A percentile compares a stretch with the other conserved stretches of the same genome.
phyloP scores from a whole-genome alignment of 2,888 invertebrate species.

The Drosophila mimica region DNA sequence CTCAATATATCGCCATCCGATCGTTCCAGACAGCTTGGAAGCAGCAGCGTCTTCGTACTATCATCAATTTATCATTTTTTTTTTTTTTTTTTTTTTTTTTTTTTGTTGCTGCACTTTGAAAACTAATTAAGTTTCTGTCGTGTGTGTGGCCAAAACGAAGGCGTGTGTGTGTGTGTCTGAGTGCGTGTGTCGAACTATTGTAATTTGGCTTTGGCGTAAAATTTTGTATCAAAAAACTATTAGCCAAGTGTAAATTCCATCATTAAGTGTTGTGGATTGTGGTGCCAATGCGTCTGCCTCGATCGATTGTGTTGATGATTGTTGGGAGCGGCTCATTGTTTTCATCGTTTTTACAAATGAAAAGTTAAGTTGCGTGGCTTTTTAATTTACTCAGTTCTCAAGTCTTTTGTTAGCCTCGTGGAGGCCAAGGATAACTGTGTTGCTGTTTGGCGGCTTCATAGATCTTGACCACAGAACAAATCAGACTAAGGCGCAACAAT shows the following conservation, averaged over 20 bases:
- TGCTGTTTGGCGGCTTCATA: conserved; percentile 35
- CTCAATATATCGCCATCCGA: conserved; percentile 62
- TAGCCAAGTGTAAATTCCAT: conserved; percentile 71
- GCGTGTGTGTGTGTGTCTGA: conserved; percentile 33
- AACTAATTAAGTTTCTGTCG: conserved; percentile 72
- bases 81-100: conserved; percentile 10
- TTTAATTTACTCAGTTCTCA: conserved; percentile 46
- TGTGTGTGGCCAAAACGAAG: conserved; percentile 63
- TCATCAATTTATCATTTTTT: conserved; percentile 47
- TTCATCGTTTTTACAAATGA: conserved; percentile 53
- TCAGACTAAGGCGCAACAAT: conserved; percentile 6
- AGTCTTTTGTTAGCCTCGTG: conserved; percentile 40
- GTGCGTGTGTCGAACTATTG: conserved; percentile 57
- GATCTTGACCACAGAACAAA: conserved; percentile 42
- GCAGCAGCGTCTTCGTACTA: conserved; percentile 57
- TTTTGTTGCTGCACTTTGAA: conserved; percentile 67
- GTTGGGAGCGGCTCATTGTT: conserved; percentile 47
- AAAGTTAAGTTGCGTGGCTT: conserved; percentile 61
- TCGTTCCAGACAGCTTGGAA: conserved; percentile 76
- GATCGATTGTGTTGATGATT: conserved; percentile 35
- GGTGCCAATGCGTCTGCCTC: conserved; percentile 70
- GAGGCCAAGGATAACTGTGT: conserved; percentile 44
- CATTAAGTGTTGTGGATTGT: conserved; percentile 50
- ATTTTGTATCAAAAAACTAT: conserved; percentile 80
- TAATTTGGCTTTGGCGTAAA: conserved; percentile 72